Percentiles rank a stretch among this genome's conserved stretches.
Evolutionary conservation across 2,797 vertebrate genomes (phyloP).

Genomic region (Diplodus sargus): DNA sequence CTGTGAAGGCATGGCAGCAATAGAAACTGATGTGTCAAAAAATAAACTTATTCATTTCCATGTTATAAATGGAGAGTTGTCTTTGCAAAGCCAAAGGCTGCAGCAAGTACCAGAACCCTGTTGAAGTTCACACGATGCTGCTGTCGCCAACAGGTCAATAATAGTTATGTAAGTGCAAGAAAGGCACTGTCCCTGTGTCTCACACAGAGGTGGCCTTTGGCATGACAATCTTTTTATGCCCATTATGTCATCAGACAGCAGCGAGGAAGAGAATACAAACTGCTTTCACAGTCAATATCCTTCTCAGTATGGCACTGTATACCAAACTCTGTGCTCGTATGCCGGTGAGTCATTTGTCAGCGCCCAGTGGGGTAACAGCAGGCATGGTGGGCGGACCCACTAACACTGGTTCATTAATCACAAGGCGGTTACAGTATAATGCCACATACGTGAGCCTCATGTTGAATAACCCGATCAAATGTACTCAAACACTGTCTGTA

Average conservation of each 20-base stretch:
- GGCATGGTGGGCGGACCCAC: constrained; percentile 57
- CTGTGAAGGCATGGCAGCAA: too few species aligned
- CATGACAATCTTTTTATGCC: constrained; percentile 34
- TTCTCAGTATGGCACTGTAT: constrained; percentile 41
- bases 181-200: neutral
- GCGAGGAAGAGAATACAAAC: constrained; percentile 44
- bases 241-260: constrained; percentile 50
- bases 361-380: constrained; percentile 50
- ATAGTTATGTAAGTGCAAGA: constrained; percentile 15
- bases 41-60: neutral
- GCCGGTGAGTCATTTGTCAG: constrained; percentile 71
- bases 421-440: constrained; percentile 38
- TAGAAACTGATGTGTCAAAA: neutral
- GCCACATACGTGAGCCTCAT: constrained; percentile 63
- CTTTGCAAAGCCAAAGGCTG: neutral
- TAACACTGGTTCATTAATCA: constrained; percentile 75
- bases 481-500: constrained; percentile 36
- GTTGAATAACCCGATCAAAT: constrained; percentile 62
- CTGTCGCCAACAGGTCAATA: constrained; percentile 2
- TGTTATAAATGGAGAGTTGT: neutral
- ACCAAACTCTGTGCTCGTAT: constrained; percentile 44
- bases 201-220: constrained; percentile 32
- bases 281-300: constrained; percentile 57
- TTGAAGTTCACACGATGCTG: neutral
- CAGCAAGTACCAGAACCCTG: neutral